Evolutionary conservation across 2,888 invertebrate genomes (phyloP).

Genomic region (Macrophya alboannulata): DNA sequence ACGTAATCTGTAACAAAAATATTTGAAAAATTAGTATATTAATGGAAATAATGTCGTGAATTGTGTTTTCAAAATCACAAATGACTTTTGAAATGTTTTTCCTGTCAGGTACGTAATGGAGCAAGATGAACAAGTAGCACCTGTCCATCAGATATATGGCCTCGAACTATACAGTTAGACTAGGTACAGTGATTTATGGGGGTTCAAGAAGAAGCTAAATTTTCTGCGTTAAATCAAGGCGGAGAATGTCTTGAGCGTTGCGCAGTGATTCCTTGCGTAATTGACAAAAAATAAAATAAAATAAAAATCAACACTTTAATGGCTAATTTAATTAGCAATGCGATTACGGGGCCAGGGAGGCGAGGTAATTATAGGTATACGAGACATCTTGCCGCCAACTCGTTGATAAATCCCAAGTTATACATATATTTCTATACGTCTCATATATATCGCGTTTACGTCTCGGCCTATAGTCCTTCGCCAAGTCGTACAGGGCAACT

Average conservation of each 20-base stretch:
- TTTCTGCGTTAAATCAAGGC: slow-evolving; percentile 33
- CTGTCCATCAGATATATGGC: slow-evolving; percentile 1
- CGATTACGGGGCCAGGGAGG: neutral
- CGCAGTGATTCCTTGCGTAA: neutral
- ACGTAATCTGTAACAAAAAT: slow-evolving; percentile 49
- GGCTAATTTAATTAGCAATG: neutral
- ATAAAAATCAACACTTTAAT: neutral
- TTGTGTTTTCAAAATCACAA: neutral
- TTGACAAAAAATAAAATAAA: neutral
- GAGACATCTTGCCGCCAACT: neutral
- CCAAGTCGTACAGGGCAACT: neutral
- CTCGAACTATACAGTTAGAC: neutral
- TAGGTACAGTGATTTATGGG: slow-evolving; percentile 14
- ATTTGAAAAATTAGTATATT: neutral
- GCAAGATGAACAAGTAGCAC: neutral
- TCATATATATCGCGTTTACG: neutral
- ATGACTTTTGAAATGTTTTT: neutral
- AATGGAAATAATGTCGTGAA: neutral
- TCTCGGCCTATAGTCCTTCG: neutral
- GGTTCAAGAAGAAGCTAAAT: slow-evolving; percentile 23
- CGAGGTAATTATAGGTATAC: slow-evolving; percentile 11
- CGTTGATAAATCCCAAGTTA: slow-evolving; percentile 5
- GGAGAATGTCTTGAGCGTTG: neutral
- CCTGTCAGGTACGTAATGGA: neutral
- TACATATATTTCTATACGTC: slow-evolving; percentile 11